Evolutionary conservation across 2,797 vertebrate species (phyloP).

Genomic region (Rallus crepitans): DNA sequence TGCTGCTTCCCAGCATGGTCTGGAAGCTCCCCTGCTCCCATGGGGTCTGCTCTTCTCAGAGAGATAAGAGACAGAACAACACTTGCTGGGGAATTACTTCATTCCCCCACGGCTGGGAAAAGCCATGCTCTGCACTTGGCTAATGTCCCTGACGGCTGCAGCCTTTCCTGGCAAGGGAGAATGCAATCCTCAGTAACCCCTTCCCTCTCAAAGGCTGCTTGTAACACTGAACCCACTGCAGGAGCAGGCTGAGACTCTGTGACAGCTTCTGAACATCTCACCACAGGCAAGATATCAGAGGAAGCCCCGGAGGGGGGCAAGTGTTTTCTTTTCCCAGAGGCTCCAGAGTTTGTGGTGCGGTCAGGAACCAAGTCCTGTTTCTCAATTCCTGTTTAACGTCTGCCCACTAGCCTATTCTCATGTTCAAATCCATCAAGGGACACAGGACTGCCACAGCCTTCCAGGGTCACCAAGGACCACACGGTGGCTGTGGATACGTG

Average conservation of each 20-base stretch:
- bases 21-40: slow-evolving; percentile 32
- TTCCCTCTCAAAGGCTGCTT: neutral
- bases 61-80: slow-evolving; percentile 53
- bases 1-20: neutral
- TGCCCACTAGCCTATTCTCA: neutral
- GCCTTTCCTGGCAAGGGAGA: slow-evolving; percentile 43
- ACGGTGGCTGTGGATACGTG: neutral
- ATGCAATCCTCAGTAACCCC: neutral
- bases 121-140: slow-evolving; percentile 35
- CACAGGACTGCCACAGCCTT: neutral
- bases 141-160: neutral
- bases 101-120: slow-evolving; percentile 59
- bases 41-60: neutral
- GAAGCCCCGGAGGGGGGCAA: neutral
- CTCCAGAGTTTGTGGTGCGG: neutral
- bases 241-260: neutral
- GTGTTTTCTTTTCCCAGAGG: neutral
- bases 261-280: neutral
- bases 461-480: neutral
- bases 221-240: neutral
- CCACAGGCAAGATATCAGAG: neutral
- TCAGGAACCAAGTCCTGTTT: neutral
- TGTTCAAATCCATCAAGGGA: neutral
- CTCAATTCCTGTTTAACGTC: neutral
- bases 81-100: slow-evolving; percentile 59